phyloP scores from a whole-genome alignment of 2,888 invertebrate species.

The Teleogryllus oceanicus region DNA sequence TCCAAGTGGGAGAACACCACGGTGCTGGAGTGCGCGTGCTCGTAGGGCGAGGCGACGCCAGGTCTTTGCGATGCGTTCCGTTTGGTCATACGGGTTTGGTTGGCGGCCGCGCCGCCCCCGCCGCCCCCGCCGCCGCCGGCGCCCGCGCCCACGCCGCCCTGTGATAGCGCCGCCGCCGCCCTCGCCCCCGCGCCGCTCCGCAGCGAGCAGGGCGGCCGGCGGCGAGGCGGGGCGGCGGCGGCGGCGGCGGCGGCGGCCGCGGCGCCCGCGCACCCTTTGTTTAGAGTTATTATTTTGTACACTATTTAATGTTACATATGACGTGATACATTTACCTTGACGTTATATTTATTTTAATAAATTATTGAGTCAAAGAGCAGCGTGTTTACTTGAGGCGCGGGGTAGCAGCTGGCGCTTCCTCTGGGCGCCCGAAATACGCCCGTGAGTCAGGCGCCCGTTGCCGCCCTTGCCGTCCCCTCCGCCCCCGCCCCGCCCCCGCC shows the following conservation, averaged over 20 bases:
- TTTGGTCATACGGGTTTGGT: slow-evolving; percentile 1
- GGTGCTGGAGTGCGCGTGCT: slow-evolving; percentile 69
- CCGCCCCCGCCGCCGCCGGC: background rate
- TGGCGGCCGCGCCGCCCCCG: background rate
- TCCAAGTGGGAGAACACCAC: slow-evolving; percentile 68
- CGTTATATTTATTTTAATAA: slow-evolving; percentile 34
- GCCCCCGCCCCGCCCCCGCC: background rate
- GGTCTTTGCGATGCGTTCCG: background rate
- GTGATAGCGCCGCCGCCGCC: background rate
- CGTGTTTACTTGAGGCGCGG: slow-evolving; percentile 12
- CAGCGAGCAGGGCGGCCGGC: no score
- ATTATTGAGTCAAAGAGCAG: slow-evolving; percentile 29
- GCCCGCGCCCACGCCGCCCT: background rate
- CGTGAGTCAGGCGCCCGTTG: background rate
- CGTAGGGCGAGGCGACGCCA: slow-evolving; percentile 46
- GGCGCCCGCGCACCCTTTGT: background rate
- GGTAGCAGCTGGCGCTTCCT: slow-evolving; percentile 12
- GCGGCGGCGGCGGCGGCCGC: background rate
- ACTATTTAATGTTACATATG: slow-evolving; percentile 25
- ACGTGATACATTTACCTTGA: slow-evolving; percentile 26
- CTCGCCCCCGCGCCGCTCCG: background rate
- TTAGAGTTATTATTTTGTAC: slow-evolving; percentile 25
- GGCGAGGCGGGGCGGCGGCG: background rate
- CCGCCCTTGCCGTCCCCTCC: background rate
- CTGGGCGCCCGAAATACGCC: background rate